phyloP scores from a whole-genome alignment of 2,797 vertebrate genomes.

The Gymnocypris eckloni region DNA sequence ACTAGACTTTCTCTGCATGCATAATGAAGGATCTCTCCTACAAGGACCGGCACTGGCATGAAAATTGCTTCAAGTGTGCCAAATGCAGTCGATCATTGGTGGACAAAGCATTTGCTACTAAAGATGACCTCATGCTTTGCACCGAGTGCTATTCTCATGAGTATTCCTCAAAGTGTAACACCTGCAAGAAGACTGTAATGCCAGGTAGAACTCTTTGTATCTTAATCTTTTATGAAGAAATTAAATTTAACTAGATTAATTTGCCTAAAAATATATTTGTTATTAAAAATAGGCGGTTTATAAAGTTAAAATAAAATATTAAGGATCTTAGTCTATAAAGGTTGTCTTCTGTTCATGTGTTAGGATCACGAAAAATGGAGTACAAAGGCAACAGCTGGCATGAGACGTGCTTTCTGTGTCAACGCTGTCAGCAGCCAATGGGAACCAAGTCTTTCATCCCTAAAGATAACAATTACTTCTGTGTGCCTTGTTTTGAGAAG shows the following conservation, averaged over 20 bases:
- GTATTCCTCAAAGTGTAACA: conserved; percentile 92
- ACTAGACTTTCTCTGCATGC: conserved; percentile 37
- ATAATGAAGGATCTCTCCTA: conserved; percentile 90
- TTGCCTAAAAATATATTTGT: neutral
- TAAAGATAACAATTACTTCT: conserved; percentile 90
- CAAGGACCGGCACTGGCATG: conserved; percentile 95
- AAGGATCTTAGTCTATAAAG: neutral
- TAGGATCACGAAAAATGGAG: conserved; percentile 98
- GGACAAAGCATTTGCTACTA: conserved; percentile 95
- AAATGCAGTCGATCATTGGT: conserved; percentile 88
- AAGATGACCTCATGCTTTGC: conserved; percentile 91
- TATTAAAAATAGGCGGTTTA: neutral
- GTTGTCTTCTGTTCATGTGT: conserved; percentile 61
- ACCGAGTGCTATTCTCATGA: conserved; percentile 91
- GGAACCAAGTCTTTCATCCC: conserved; percentile 95
- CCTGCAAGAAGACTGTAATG: conserved; percentile 94
- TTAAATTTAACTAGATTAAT: neutral
- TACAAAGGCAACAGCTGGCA: conserved; percentile 97
- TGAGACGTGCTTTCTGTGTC: conserved; percentile 95
- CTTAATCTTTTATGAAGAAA: neutral
- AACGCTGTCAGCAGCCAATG: conserved; percentile 91
- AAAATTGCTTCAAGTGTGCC: conserved; percentile 91
- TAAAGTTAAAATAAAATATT: neutral
- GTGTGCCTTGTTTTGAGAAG: conserved; percentile 94
- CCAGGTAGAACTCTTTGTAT: conserved; percentile 81